A percentile compares a stretch with the other conserved stretches of the same genome.
Evolutionary conservation across 2,888 invertebrate species (phyloP).

Genomic region (Brachypalpus laphriformis): DNA sequence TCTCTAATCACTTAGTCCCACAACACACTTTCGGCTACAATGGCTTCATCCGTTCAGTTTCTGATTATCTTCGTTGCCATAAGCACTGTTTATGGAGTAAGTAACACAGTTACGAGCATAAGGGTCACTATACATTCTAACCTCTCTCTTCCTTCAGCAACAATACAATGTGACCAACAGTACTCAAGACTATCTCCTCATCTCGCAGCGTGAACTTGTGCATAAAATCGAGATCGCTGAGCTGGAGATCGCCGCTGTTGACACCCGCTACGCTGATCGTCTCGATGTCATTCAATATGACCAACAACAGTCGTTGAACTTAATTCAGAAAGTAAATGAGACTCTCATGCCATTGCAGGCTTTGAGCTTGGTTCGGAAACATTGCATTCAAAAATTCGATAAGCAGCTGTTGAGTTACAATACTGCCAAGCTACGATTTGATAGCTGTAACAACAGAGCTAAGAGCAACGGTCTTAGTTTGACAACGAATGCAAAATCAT

Average conservation of each 20-base stretch:
- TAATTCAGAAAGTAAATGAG: conserved; percentile 34
- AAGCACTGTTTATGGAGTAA: neutral
- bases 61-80: neutral
- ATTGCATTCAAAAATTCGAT: conserved; percentile 49
- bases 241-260: conserved; percentile 16
- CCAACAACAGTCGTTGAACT: conserved; percentile 16
- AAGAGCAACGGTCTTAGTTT: neutral
- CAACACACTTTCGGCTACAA: too few relatives aligned
- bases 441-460: neutral
- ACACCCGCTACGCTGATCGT: conserved; percentile 26
- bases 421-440: neutral
- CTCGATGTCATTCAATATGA: conserved; percentile 22
- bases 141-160: neutral
- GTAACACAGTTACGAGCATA: neutral
- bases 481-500: neutral
- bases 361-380: conserved; percentile 12
- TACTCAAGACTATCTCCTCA: conserved; percentile 15
- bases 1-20: neutral
- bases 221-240: conserved; percentile 11
- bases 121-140: neutral
- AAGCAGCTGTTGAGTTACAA: conserved; percentile 6
- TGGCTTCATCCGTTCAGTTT: neutral
- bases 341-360: conserved; percentile 26
- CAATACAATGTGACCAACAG: neutral
- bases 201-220: conserved; percentile 23